Conservation (phyloP, 2,888 invertebrate genomes). For the Taphrorychus bicolor region DNA sequence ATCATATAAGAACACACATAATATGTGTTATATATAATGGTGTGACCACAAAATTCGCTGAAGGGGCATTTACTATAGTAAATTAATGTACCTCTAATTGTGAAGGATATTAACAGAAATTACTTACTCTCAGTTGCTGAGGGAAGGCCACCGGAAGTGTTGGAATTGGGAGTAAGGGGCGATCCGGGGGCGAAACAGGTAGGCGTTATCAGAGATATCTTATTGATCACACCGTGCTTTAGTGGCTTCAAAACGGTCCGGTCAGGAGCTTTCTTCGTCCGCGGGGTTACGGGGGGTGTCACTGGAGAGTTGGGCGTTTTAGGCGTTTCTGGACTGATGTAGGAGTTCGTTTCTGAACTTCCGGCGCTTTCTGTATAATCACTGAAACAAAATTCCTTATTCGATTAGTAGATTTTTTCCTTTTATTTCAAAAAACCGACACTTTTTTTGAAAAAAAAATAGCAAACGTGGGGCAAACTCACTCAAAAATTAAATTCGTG, state of each 20-base stretch:
- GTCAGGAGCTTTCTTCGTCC: neutral
- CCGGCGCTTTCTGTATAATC: slow-evolving; percentile 20
- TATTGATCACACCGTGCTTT: neutral
- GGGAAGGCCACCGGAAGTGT: slow-evolving; percentile 51
- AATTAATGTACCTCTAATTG: no score
- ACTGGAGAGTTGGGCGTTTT: slow-evolving; percentile 29
- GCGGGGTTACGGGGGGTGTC: slow-evolving; percentile 9
- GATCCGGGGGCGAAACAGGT: slow-evolving; percentile 33
- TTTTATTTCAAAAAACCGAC: neutral
- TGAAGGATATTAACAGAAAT: no score
- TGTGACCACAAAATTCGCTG: no score
- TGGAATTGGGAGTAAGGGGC: slow-evolving; percentile 39
- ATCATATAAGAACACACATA: no score
- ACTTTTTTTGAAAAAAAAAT: neutral
- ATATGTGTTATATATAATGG: no score
- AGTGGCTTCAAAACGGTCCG: neutral
- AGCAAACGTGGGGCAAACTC: neutral
- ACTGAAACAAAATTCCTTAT: slow-evolving; percentile 8
- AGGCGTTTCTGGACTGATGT: slow-evolving; percentile 33
- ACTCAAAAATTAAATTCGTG: slow-evolving; percentile 32
- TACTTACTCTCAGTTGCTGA: slow-evolving; percentile 67
- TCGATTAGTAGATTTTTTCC: no score
- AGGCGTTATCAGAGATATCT: neutral
- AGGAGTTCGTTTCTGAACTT: slow-evolving; percentile 27
- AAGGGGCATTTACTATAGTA: no score